These are phyloP conservation scores for Lophotriccus pileatus DNA, from an alignment of 2,797 vertebrate genomes.

Conservation along the genomic window DNA sequence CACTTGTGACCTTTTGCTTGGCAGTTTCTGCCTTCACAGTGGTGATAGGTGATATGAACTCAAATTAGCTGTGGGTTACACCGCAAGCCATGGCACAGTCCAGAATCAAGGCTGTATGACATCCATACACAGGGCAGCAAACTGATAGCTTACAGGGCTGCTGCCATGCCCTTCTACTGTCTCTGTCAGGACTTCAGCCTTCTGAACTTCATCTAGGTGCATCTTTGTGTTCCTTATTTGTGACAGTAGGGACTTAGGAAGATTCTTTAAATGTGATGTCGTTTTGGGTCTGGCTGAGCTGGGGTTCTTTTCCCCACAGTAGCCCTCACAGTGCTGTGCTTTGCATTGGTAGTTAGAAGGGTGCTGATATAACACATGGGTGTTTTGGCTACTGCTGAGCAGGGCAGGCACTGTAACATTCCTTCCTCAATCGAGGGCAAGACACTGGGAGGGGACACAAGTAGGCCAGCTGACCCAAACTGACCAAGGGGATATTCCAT, in stretches of 20 bases:
- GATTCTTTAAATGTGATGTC: neutral
- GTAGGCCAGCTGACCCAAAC: too few relatives aligned
- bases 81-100: neutral
- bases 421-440: too few relatives aligned
- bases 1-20: neutral
- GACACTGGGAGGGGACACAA: too few relatives aligned
- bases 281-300: too few relatives aligned
- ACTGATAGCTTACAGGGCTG: neutral
- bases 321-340: too few relatives aligned
- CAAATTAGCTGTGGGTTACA: neutral
- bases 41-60: neutral
- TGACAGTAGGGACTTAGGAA: neutral
- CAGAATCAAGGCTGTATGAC: accelerated
- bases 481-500: too few relatives aligned
- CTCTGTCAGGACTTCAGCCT: neutral
- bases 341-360: too few relatives aligned
- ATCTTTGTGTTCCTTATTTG: neutral
- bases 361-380: too few relatives aligned
- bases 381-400: too few relatives aligned
- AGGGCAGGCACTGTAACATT: too few relatives aligned
- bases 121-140: neutral
- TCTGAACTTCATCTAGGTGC: neutral
- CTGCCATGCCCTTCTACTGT: neutral
- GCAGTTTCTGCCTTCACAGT: neutral
- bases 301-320: too few relatives aligned